Conservation (phyloP, 2,888 invertebrate species). For the Pristionchus mayeri region DNA sequence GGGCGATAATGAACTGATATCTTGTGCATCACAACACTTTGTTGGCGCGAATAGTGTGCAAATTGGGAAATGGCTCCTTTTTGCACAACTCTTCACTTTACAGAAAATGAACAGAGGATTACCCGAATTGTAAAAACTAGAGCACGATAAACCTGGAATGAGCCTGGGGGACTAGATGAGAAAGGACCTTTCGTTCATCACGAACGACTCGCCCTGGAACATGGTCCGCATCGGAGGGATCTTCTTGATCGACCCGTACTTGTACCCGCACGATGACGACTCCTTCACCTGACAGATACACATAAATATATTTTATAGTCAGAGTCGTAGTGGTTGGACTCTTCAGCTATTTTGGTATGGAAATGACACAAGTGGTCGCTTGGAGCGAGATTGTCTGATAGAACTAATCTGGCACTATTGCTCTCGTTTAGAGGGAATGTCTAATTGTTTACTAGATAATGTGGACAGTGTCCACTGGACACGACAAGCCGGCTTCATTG, state of each 20-base stretch:
- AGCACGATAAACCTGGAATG: not conserved
- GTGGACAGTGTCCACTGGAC: no score
- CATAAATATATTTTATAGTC: no score
- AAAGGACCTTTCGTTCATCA: conserved; percentile 73
- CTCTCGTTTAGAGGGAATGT: no score
- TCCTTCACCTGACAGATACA: conserved; percentile 48
- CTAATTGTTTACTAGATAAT: no score
- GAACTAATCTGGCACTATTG: no score
- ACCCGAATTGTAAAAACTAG: not conserved
- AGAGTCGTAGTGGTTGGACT: no score
- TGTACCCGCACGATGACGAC: conserved; percentile 23
- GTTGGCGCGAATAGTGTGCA: not conserved
- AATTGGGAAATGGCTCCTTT: not conserved
- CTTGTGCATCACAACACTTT: not conserved
- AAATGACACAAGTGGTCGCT: no score
- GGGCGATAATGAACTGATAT: not conserved
- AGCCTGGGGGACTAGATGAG: conserved; percentile 57
- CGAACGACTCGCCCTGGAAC: conserved; percentile 75
- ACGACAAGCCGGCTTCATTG: no score
- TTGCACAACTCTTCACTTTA: not conserved
- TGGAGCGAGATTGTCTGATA: no score
- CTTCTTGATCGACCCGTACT: conserved; percentile 50
- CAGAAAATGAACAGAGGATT: not conserved
- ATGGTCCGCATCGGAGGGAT: conserved; percentile 54
- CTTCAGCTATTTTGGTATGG: no score